These are phyloP conservation scores for Augochlorella aurata DNA, from an alignment of 2,888 invertebrate species.

Conservation along the genomic window DNA sequence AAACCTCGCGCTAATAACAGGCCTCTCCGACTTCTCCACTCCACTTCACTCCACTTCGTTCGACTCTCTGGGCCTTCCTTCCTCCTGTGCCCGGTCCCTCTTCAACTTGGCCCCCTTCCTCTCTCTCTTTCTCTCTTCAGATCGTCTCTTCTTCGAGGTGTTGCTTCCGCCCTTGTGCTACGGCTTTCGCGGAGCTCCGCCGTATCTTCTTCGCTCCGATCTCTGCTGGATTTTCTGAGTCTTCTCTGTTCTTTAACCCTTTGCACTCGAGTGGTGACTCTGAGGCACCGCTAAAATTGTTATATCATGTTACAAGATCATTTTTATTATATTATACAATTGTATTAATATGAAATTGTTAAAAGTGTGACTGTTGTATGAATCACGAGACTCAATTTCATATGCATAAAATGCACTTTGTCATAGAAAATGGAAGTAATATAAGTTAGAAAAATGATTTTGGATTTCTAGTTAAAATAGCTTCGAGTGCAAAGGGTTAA, in stretches of 20 bases:
- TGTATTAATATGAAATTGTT: too few relatives aligned
- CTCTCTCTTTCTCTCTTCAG: background rate
- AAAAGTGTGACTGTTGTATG: too few relatives aligned
- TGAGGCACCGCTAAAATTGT: too few relatives aligned
- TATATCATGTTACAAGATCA: too few relatives aligned
- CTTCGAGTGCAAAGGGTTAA: too few relatives aligned
- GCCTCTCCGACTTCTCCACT: constrained; percentile 77
- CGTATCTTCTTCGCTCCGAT: background rate
- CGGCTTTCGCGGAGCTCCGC: background rate
- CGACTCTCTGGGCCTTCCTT: constrained; percentile 60
- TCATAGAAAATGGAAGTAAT: too few relatives aligned
- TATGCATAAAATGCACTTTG: too few relatives aligned
- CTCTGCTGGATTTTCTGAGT: background rate
- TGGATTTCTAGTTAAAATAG: too few relatives aligned
- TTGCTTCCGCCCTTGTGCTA: constrained; percentile 4
- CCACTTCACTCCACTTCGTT: constrained; percentile 74
- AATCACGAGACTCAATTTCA: too few relatives aligned
- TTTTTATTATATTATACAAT: too few relatives aligned
- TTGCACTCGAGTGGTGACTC: too few relatives aligned
- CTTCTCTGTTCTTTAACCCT: background rate
- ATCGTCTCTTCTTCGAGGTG: background rate
- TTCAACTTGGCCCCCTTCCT: constrained; percentile 36
- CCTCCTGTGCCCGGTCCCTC: constrained; percentile 34
- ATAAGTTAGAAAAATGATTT: too few relatives aligned
- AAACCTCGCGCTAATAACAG: constrained; percentile 82